Base-by-base conservation (phyloP, 2,888 invertebrate genomes). In the Rotaria magnacalcarata region DNA sequence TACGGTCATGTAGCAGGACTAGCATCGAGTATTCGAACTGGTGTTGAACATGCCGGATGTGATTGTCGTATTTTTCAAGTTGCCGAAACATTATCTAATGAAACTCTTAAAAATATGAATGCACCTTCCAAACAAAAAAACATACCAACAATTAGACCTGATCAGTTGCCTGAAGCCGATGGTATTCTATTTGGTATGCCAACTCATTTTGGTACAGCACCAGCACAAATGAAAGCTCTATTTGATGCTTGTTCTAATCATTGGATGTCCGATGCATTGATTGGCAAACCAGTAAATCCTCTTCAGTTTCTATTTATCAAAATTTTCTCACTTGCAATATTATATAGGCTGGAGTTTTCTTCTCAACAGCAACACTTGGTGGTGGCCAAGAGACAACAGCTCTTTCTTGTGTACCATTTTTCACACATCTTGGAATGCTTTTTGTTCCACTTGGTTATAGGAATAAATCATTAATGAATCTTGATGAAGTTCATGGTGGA, bases 1-100 rank as follows among this genome's bases (percentile, higher is more conserved):
- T 86, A 86, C 41, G 86, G 86, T 52, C 86, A 86, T 85, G 86
- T 86, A n/a, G 75, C 67, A 52, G n/a, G 54, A 75, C 60, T 86
- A 85, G 86, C 86, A 50, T 41, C 60, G 19, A 75, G 75, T 6
- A 60, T 86, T 54, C 58, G 58, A n/a, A 54, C 56, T 43, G 86
- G 86, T 43, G 7, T 86, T n/a, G 85, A 86, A 86, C 43, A 85
- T 56, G n/a, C 85, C n/a, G 86, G 86, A 16, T 85, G 85, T 80
- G 56, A 86, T 67, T 75, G 58, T n/a, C 60, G 43, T 34, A 50
- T 86, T 8, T 86, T 56, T 56, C 86, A 85, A 75, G 58, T 86
- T 50, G 56, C 85, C 7, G 86, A 86, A 56, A 86, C 86, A 24
- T 86, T 86, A 19, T 75, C 86, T 1, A 8, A 75, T 52, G 86